Evolutionary conservation across 2,888 invertebrate species (phyloP).

Genomic region (Fabriciana adippe): DNA sequence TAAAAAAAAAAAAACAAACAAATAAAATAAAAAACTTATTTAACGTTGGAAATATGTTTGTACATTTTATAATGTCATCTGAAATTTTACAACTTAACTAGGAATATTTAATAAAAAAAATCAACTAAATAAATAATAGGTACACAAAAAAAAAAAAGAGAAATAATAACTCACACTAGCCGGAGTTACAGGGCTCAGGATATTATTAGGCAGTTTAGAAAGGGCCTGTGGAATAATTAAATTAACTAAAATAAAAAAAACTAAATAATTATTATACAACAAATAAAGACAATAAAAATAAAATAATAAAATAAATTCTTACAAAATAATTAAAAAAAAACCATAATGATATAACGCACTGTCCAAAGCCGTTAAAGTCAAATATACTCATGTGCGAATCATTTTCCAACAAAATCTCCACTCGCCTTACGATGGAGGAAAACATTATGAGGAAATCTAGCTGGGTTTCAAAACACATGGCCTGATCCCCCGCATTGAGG

Average conservation of each 20-base stretch:
- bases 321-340: slow-evolving; percentile 1
- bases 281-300: background rate
- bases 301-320: slow-evolving; percentile 6
- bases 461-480: too few relatives aligned
- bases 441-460: too few relatives aligned
- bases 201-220: slow-evolving; percentile 77
- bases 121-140: slow-evolving; percentile 26
- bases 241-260: slow-evolving; percentile 19
- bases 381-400: background rate
- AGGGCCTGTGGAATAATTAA: slow-evolving; percentile 66
- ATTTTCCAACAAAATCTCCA: too few relatives aligned
- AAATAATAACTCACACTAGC: slow-evolving; percentile 69
- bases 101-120: slow-evolving; percentile 7
- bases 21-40: background rate
- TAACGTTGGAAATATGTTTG: background rate
- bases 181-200: slow-evolving; percentile 73
- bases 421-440: background rate
- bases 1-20: background rate
- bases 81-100: too few relatives aligned
- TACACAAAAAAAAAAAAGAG: slow-evolving; percentile 47
- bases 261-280: background rate
- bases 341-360: too few relatives aligned
- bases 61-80: background rate
- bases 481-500: too few relatives aligned
- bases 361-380: background rate